Evolutionary conservation across 2,888 invertebrate species (phyloP), one percentile per base, ranked within the genome.

Genomic region (Phortica okadai): DNA sequence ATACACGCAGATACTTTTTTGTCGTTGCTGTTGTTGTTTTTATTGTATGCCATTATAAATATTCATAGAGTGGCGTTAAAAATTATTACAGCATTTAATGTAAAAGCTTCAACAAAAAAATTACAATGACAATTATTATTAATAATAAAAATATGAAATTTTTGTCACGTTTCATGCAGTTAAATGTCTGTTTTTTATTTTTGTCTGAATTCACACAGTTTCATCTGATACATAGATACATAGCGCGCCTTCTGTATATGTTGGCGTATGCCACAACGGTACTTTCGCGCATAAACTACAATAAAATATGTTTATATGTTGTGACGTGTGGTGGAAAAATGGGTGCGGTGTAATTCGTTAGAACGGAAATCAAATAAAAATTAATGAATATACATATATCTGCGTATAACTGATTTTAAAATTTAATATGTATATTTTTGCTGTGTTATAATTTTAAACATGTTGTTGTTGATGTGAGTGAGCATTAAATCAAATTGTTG

Each of bases 151-250:
- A 69, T 69, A 69, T 69, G 4, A 45, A 69, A 69, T 69, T 69
- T 69, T 69, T 69, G 69, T 69, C 69, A 69, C 69, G 69, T 69
- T 69, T 69, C 50, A 69, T 69, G 69, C 45, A 69, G 21, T 21
- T 69, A 11, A 11, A 21, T 11, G n/a, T 25, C 11, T 62, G 25
- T 11, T 67, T 67, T 67, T 67, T 21, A 21, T 66, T 66, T 67
- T 10, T 42, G 5, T 7, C 1, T 42, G 44, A 11, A 0, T 44
- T 45, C 69, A 45, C 11, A 16, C 45, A 69, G 8, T 14, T 45
- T 8, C 8, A 66, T 66, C 41, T 42, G 21, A 21, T 1, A 21
- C 16, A 59, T 16, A 59, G 59, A 59, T 59, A 59, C 59, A 59
- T 16, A 21, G 16, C 25, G 59, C 25, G 25, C 10, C 45, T 16